These are phyloP conservation scores for Cerastis rubricosa DNA, from an alignment of 2,888 invertebrate species.

Conservation along the genomic window DNA sequence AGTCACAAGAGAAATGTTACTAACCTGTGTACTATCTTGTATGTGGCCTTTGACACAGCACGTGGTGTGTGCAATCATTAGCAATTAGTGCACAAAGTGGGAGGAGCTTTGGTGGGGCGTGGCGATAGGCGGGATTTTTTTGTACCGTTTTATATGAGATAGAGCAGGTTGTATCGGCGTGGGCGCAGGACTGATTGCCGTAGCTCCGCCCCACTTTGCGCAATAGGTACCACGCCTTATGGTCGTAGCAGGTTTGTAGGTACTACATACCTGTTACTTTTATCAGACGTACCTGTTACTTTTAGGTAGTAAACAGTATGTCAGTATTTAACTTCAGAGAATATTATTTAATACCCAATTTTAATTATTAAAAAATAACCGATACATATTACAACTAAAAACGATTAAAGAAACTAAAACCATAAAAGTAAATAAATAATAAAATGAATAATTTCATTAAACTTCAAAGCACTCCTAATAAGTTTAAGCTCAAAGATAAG, in stretches of 20 bases:
- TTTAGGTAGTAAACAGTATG: background rate
- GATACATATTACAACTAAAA: background rate
- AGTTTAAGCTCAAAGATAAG: conserved; percentile 21
- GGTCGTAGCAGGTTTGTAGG: too few relatives aligned
- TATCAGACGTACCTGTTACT: background rate
- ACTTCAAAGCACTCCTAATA: background rate
- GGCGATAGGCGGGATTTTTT: conserved; percentile 31
- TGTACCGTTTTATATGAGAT: conserved; percentile 4
- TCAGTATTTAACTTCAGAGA: background rate
- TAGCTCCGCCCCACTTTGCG: conserved; percentile 28
- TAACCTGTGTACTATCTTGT: conserved; percentile 40
- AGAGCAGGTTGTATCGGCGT: conserved; percentile 15
- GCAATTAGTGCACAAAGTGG: conserved; percentile 19
- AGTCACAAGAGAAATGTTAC: conserved; percentile 32
- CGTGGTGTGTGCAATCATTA: conserved; percentile 20
- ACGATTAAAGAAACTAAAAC: too few relatives aligned
- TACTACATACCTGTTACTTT: conserved; percentile 15
- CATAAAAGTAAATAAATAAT: too few relatives aligned
- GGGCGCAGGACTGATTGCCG: conserved; percentile 22
- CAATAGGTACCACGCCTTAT: conserved; percentile 23
- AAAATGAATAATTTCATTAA: background rate
- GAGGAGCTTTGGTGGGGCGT: conserved; percentile 28
- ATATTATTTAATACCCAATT: background rate
- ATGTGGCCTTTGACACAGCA: conserved; percentile 27
- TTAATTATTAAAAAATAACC: background rate